phyloP scores from a whole-genome alignment of 2,888 invertebrate genomes.

The Drosophila neotestacea region DNA sequence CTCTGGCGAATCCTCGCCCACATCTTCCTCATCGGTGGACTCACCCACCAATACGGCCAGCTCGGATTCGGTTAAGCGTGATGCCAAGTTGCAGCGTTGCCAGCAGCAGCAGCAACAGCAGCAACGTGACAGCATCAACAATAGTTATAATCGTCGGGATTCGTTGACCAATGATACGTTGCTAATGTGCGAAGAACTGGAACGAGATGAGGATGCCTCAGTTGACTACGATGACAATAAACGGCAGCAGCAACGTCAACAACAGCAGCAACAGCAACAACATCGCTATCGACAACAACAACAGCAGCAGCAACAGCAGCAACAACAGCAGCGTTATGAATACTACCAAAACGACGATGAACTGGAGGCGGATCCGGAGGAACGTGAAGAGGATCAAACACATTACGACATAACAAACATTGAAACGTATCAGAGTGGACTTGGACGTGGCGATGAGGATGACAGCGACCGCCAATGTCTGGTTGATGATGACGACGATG shows the following conservation, averaged over 20 bases:
- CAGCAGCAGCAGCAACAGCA: constrained; percentile 60
- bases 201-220: constrained; percentile 78
- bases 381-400: constrained; percentile 83
- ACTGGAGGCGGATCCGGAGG: constrained; percentile 68
- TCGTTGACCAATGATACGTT: constrained; percentile 83
- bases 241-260: constrained; percentile 66
- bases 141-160: constrained; percentile 84
- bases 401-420: constrained; percentile 83
- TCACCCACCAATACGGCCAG: constrained; percentile 83
- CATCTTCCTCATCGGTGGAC: constrained; percentile 85
- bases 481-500: constrained; percentile 72
- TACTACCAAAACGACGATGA: constrained; percentile 80
- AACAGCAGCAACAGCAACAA: constrained; percentile 57
- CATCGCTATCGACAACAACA: constrained; percentile 50
- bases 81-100: constrained; percentile 65
- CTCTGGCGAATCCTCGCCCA: constrained; percentile 85
- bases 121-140: constrained; percentile 83
- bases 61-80: constrained; percentile 82
- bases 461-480: constrained; percentile 81
- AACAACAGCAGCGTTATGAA: constrained; percentile 76
- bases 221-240: constrained; percentile 65
- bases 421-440: constrained; percentile 82
- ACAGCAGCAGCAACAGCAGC: constrained; percentile 62
- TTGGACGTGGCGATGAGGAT: constrained; percentile 70
- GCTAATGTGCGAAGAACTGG: constrained; percentile 82